Evolutionary conservation across 2,888 invertebrate species (phyloP).

Genomic region (Colostygia pectinataria): DNA sequence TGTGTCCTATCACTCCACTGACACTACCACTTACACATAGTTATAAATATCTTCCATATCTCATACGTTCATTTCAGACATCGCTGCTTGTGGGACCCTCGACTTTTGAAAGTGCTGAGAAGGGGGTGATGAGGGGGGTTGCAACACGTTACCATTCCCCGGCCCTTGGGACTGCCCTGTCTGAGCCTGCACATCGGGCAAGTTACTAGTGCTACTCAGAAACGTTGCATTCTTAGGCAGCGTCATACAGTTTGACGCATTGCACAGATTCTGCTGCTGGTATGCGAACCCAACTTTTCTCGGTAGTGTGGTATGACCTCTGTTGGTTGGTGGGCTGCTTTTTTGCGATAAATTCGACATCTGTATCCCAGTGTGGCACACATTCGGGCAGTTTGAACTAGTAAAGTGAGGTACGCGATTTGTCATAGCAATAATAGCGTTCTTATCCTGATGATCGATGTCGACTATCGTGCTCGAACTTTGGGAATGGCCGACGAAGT

Average conservation of each 20-base stretch:
- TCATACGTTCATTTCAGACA: conserved; percentile 96
- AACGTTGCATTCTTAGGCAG: conserved; percentile 84
- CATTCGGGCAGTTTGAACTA: conserved; percentile 77
- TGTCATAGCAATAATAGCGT: conserved; percentile 78
- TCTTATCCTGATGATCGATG: conserved; percentile 89
- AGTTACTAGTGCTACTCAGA: conserved; percentile 67
- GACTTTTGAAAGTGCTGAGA: conserved; percentile 78
- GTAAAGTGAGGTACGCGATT: conserved; percentile 77
- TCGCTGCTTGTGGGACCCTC: conserved; percentile 90
- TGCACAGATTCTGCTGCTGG: conserved; percentile 72
- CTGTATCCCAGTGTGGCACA: conserved; percentile 84
- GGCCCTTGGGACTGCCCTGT: conserved; percentile 71
- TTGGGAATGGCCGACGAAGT: conserved; percentile 89
- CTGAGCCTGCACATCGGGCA: conserved; percentile 79
- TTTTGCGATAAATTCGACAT: conserved; percentile 76
- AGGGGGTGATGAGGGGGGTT: conserved; percentile 67
- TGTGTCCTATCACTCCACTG: conserved; percentile 51
- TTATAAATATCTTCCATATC: conserved; percentile 83
- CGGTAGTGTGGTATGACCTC: conserved; percentile 74
- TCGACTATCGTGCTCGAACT: conserved; percentile 93
- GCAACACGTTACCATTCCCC: conserved; percentile 50
- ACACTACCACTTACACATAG: conserved; percentile 75
- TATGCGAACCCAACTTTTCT: conserved; percentile 77
- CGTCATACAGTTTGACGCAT: conserved; percentile 82
- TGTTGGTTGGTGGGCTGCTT: conserved; percentile 70